These are phyloP conservation scores for Larimichthys polyactis DNA, from an alignment of 2,113 vertebrate species.

Conservation along the genomic window DNA sequence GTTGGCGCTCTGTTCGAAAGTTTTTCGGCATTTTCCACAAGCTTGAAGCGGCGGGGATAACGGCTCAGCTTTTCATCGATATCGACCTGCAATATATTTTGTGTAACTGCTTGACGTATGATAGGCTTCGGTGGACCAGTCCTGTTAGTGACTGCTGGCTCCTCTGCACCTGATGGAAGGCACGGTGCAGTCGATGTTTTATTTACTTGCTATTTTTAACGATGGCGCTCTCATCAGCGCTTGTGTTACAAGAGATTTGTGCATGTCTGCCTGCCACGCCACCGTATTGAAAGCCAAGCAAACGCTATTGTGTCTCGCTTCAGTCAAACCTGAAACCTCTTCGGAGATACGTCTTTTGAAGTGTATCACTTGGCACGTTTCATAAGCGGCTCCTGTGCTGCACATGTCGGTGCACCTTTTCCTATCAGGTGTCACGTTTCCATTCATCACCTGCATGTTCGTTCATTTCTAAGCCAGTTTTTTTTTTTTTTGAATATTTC, in stretches of 20 bases:
- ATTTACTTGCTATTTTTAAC: not conserved
- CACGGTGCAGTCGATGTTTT: not conserved
- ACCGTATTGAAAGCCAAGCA: not conserved
- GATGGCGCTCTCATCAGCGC: not conserved
- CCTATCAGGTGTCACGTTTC: not conserved
- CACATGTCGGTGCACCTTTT: not conserved
- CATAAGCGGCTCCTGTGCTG: not conserved
- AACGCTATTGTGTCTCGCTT: not conserved
- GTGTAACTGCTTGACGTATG: not conserved
- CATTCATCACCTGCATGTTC: not conserved
- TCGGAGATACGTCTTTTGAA: not conserved
- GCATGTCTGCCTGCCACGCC: not conserved
- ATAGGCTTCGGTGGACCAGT: not conserved
- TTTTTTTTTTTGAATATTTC: not conserved
- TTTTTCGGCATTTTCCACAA: not conserved
- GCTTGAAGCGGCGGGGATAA: not conserved
- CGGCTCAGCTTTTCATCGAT: not conserved
- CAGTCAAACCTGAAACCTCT: not conserved
- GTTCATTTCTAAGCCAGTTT: not conserved
- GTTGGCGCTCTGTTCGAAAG: not conserved
- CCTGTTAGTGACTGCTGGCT: too few species aligned
- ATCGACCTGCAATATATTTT: not conserved
- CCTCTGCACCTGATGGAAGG: not conserved
- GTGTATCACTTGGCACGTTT: not conserved
- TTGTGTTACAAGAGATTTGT: too few species aligned